Conservation (phyloP, 2,797 vertebrate genomes). For the Aplochiton taeniatus region DNA sequence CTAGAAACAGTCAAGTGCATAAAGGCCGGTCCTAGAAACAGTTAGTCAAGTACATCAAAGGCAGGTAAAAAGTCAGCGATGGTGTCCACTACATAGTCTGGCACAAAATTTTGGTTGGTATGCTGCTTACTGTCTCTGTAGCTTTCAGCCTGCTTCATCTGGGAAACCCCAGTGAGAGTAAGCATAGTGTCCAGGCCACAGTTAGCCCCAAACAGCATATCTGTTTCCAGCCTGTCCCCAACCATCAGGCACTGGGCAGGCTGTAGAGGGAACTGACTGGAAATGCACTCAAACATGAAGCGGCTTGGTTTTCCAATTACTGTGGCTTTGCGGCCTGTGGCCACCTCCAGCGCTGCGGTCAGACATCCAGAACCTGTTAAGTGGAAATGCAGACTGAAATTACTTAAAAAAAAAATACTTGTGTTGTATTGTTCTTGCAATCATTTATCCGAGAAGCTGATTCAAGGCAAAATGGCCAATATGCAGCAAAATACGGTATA, state of each 20-base stretch:
- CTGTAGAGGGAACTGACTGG: slow-evolving; percentile 78
- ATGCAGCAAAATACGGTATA: no score
- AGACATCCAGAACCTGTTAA: slow-evolving; percentile 82
- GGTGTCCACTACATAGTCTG: slow-evolving; percentile 84
- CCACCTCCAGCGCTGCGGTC: slow-evolving; percentile 79
- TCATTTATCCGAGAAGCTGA: no score
- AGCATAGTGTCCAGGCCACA: slow-evolving; percentile 84
- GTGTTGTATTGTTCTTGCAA: no score
- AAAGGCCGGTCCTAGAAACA: no score
- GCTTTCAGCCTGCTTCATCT: slow-evolving; percentile 78
- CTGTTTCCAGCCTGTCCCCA: slow-evolving; percentile 86
- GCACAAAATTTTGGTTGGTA: slow-evolving; percentile 73
- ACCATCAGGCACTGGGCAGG: slow-evolving; percentile 80
- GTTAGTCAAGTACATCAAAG: slow-evolving; percentile 57
- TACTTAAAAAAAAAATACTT: no score
- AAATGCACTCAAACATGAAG: slow-evolving; percentile 86
- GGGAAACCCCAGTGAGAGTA: slow-evolving; percentile 82
- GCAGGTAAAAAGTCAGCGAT: slow-evolving; percentile 82
- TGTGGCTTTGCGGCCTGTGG: slow-evolving; percentile 79
- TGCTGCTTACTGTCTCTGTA: slow-evolving; percentile 75
- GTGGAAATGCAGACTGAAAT: no score
- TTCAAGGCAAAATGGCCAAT: no score
- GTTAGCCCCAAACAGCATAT: slow-evolving; percentile 85
- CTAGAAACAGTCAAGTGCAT: no score
- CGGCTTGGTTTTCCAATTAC: slow-evolving; percentile 85